phyloP scores from a whole-genome alignment of 2,888 invertebrate genomes.

The Acronicta aceris region DNA sequence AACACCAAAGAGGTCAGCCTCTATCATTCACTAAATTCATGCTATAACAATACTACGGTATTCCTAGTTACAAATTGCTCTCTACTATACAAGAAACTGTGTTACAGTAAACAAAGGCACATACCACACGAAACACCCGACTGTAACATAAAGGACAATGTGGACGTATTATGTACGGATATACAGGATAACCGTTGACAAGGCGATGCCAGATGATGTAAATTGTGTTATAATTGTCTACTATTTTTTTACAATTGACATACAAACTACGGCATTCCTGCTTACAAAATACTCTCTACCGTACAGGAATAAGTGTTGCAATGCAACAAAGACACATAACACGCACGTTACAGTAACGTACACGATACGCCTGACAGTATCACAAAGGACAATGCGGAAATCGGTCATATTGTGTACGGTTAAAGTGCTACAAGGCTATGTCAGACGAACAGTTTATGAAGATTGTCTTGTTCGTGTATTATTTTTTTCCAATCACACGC shows the following conservation, averaged over 20 bases:
- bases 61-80: constrained; percentile 26
- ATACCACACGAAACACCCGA: constrained; percentile 2
- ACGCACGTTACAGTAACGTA: constrained; percentile 19
- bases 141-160: too few species aligned
- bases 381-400: constrained; percentile 22
- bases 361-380: constrained; percentile 16
- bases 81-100: constrained; percentile 18
- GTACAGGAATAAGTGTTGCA: too few species aligned
- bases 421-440: constrained; percentile 14
- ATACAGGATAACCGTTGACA: too few species aligned
- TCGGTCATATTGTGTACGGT: constrained; percentile 1
- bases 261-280: too few species aligned
- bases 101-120: constrained; percentile 23
- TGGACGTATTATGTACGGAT: too few species aligned
- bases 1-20: too few species aligned
- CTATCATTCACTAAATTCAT: too few species aligned
- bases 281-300: too few species aligned
- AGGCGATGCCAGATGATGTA: too few species aligned
- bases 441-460: not conserved
- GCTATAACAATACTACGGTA: not conserved
- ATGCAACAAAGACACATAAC: constrained; percentile 16
- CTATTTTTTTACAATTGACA: too few species aligned
- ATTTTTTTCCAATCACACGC: too few species aligned
- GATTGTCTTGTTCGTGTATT: not conserved
- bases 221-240: too few species aligned